Percentiles rank a stretch among this genome's conserved stretches.
Evolutionary conservation across 2,113 vertebrate species (phyloP).

Genomic region (Xerus inauris): DNA sequence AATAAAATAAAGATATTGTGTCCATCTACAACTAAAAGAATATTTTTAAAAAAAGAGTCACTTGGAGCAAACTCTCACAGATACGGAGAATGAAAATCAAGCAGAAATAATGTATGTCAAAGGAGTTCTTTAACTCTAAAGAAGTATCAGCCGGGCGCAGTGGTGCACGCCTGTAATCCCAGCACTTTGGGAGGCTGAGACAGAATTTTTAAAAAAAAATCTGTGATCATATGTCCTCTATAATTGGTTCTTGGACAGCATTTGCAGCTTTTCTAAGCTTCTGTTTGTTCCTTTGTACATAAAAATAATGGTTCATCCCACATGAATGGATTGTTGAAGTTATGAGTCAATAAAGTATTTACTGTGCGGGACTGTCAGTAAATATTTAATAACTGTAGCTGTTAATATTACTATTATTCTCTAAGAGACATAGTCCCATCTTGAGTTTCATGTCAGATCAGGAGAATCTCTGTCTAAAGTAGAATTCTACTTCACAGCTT

Average conservation of each 20-base stretch:
- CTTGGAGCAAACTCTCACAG: background rate
- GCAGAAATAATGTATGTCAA: background rate
- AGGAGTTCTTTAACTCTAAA: background rate
- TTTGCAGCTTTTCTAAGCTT: background rate
- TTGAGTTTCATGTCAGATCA: constrained; percentile 26
- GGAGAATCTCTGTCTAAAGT: background rate
- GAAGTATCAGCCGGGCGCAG: too few relatives aligned
- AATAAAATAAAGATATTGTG: too few relatives aligned
- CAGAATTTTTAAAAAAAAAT: background rate
- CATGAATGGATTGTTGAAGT: background rate
- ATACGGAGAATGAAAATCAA: background rate
- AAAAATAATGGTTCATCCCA: background rate
- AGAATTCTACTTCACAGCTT: background rate
- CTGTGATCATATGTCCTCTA: background rate
- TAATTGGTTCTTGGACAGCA: background rate
- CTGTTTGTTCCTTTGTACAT: background rate
- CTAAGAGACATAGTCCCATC: background rate
- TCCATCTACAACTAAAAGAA: too few relatives aligned
- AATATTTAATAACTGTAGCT: background rate
- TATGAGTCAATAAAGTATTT: background rate
- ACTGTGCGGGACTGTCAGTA: background rate
- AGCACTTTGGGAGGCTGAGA: too few relatives aligned
- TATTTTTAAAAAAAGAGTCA: too few relatives aligned
- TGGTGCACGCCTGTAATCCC: too few relatives aligned
- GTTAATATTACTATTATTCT: background rate